Percentiles rank a stretch among this genome's conserved stretches.
Evolutionary conservation across 2,888 invertebrate species (phyloP).

Genomic region (Ypsolopha sequella): DNA sequence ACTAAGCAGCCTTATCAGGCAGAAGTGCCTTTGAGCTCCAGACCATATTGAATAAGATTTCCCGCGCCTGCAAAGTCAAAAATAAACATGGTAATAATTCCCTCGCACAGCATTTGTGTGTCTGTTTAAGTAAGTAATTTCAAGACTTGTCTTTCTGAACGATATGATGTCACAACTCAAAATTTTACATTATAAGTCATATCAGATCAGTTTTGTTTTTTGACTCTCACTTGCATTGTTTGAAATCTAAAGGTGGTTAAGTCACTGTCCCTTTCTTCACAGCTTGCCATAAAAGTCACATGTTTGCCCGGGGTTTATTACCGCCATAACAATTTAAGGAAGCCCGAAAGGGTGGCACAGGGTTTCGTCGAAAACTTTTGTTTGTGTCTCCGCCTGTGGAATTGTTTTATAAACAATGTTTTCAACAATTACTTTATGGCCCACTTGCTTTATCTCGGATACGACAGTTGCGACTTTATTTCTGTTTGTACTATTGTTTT

Average conservation of each 20-base stretch:
- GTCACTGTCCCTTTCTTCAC: neutral
- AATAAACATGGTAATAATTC: too few relatives aligned
- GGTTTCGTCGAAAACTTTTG: constrained; percentile 62
- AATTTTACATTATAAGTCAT: too few relatives aligned
- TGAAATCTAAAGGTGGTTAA: neutral
- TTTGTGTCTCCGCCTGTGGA: constrained; percentile 46
- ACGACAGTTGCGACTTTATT: constrained; percentile 4
- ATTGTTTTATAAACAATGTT: constrained; percentile 69
- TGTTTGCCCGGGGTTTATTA: constrained; percentile 59
- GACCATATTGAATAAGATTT: too few relatives aligned
- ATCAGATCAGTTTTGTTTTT: too few relatives aligned
- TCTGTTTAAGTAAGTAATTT: too few relatives aligned
- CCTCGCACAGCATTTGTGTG: too few relatives aligned
- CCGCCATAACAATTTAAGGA: constrained; percentile 66
- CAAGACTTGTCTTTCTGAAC: too few relatives aligned
- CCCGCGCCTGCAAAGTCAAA: too few relatives aligned
- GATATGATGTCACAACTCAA: too few relatives aligned
- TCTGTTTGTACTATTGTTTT: neutral
- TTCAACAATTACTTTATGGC: constrained; percentile 61
- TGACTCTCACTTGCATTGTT: too few relatives aligned
- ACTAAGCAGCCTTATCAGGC: too few relatives aligned
- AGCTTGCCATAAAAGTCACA: constrained; percentile 57
- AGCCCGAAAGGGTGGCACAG: constrained; percentile 60
- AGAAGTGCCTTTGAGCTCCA: too few relatives aligned
- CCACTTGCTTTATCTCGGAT: constrained; percentile 50